Conservation (phyloP, 2,797 vertebrate species). For the Gadopsis marmoratus region DNA sequence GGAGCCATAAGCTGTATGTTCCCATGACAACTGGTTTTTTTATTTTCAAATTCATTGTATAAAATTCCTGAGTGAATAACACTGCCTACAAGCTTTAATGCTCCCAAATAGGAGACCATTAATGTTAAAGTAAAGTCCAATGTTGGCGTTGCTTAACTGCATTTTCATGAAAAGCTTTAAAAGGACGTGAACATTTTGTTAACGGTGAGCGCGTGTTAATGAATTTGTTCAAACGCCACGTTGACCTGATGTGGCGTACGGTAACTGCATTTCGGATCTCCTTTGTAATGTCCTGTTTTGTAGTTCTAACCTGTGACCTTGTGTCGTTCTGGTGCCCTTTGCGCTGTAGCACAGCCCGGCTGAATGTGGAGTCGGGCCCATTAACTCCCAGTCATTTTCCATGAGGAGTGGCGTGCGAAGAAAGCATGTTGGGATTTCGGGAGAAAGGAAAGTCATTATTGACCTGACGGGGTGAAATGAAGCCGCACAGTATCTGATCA, state of each 20-base stretch:
- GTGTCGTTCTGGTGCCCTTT: neutral
- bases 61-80: neutral
- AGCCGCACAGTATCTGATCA: neutral
- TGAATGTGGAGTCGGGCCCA: neutral
- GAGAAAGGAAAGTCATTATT: neutral
- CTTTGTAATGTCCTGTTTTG: neutral
- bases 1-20: neutral
- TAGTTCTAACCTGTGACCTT: neutral
- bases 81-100: neutral
- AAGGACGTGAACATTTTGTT: neutral
- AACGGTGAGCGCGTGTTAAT: neutral
- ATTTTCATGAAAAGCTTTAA: neutral
- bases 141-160: neutral
- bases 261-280: neutral
- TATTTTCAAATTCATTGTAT: neutral
- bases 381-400: neutral
- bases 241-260: neutral
- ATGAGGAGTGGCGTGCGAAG: neutral
- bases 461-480: neutral
- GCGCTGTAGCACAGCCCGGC: neutral
- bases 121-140: neutral
- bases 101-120: neutral
- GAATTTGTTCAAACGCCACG: neutral
- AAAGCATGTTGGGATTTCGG: conserved; percentile 1
- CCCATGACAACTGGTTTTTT: neutral